Evolutionary conservation across 2,113 vertebrate species (phyloP).

Genomic region (Nibea albiflora): DNA sequence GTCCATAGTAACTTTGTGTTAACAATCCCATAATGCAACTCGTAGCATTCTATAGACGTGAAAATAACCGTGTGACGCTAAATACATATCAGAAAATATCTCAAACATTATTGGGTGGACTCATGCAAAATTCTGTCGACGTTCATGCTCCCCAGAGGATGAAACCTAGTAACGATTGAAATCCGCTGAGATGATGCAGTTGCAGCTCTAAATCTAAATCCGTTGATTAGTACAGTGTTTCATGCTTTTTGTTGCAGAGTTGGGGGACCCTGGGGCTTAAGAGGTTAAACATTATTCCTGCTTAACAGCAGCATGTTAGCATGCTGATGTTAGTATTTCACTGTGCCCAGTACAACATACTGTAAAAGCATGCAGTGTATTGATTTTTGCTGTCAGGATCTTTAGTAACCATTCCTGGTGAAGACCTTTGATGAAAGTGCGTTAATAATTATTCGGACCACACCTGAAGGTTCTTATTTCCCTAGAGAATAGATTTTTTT

Average conservation of each 20-base stretch:
- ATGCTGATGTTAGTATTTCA: background rate
- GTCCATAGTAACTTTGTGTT: background rate
- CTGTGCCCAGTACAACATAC: background rate
- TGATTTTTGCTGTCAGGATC: background rate
- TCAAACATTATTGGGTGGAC: background rate
- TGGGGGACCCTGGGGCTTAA: too few species aligned
- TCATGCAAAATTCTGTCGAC: background rate
- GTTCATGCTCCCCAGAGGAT: too few species aligned
- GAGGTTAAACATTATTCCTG: too few species aligned
- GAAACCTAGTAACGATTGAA: too few species aligned
- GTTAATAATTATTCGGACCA: background rate
- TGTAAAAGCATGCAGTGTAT: background rate
- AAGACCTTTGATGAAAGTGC: background rate
- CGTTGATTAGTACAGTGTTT: too few species aligned
- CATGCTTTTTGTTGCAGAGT: too few species aligned
- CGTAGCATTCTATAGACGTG: background rate
- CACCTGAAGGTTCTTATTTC: slow-evolving; percentile 14
- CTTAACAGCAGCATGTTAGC: background rate
- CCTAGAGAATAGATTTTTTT: background rate
- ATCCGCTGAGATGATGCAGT: too few species aligned
- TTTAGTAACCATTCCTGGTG: background rate
- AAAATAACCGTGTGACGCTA: background rate
- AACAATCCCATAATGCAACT: background rate
- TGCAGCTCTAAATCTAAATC: too few species aligned
- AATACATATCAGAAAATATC: background rate